These are phyloP conservation scores for Odobenus rosmarus DNA, from an alignment of 2,113 vertebrate genomes.

Conservation along the genomic window DNA sequence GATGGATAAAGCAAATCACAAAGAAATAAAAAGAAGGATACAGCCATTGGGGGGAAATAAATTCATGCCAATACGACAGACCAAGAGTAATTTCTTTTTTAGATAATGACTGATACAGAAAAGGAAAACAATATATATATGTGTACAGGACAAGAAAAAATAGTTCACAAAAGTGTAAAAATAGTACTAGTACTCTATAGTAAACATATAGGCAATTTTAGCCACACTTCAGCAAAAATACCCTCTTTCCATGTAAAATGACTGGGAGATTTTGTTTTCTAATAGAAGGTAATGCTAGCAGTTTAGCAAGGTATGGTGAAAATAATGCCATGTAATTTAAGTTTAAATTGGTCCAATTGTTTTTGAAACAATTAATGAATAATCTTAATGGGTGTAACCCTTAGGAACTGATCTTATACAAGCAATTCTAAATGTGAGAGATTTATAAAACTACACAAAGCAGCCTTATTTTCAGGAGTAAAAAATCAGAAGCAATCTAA, in stretches of 20 bases:
- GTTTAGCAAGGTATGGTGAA: background rate
- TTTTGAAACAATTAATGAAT: slow-evolving; percentile 11
- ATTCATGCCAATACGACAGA: background rate
- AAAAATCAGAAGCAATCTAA: slow-evolving; percentile 1
- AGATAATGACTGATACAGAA: background rate
- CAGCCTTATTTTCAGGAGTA: slow-evolving; percentile 1
- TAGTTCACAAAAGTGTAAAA: background rate
- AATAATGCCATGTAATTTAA: background rate
- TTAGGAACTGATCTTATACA: background rate
- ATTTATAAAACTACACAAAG: background rate
- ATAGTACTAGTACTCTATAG: background rate
- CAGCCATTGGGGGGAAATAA: background rate
- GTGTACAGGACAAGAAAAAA: background rate
- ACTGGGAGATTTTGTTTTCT: background rate
- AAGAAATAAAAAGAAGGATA: background rate
- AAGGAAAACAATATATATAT: slow-evolving; percentile 11
- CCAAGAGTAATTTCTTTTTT: background rate
- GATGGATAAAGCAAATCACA: background rate
- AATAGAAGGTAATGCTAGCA: background rate
- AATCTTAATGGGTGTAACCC: background rate
- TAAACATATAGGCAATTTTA: background rate
- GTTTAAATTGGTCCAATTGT: background rate
- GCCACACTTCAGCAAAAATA: background rate
- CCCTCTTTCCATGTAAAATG: background rate
- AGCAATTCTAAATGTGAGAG: slow-evolving; percentile 11